Conservation (phyloP, 2,888 invertebrate species). For the Cephus runcator region DNA sequence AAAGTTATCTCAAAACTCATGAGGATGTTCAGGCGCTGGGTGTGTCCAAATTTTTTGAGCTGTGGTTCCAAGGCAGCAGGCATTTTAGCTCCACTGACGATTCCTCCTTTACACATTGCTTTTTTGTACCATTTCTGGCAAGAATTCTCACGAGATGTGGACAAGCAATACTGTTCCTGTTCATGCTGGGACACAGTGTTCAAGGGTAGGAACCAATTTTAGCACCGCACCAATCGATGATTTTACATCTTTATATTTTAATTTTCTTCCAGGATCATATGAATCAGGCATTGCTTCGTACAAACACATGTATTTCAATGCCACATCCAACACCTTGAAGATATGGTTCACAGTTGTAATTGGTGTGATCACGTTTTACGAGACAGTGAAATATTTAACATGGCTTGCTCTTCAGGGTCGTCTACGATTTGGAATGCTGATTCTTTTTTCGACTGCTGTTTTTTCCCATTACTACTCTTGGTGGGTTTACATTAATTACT, state of each 20-base stretch:
- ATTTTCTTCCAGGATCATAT: constrained; percentile 69
- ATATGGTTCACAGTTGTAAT: constrained; percentile 74
- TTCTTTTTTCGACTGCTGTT: constrained; percentile 72
- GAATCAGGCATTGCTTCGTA: constrained; percentile 77
- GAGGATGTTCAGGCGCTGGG: constrained; percentile 38
- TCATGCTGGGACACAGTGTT: constrained; percentile 83
- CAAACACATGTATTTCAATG: constrained; percentile 79
- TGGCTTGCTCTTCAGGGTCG: constrained; percentile 67
- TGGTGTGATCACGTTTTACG: constrained; percentile 72
- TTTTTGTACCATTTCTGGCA: constrained; percentile 76
- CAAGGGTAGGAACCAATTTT: constrained; percentile 68
- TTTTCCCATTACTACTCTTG: constrained; percentile 78
- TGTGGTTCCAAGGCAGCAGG: constrained; percentile 57
- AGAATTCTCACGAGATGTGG: constrained; percentile 74
- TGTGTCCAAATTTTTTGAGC: constrained; percentile 50
- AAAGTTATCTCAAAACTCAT: background rate
- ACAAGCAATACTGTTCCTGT: constrained; percentile 74
- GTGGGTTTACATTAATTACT: constrained; percentile 78
- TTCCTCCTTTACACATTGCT: constrained; percentile 73
- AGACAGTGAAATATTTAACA: constrained; percentile 71
- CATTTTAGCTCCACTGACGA: constrained; percentile 57
- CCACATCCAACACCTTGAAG: constrained; percentile 73
- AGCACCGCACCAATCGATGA: background rate
- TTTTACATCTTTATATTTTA: constrained; percentile 6
- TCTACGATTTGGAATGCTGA: constrained; percentile 71